Conservation (phyloP, 2,797 vertebrate species). For the Calcarius lapponicus region DNA sequence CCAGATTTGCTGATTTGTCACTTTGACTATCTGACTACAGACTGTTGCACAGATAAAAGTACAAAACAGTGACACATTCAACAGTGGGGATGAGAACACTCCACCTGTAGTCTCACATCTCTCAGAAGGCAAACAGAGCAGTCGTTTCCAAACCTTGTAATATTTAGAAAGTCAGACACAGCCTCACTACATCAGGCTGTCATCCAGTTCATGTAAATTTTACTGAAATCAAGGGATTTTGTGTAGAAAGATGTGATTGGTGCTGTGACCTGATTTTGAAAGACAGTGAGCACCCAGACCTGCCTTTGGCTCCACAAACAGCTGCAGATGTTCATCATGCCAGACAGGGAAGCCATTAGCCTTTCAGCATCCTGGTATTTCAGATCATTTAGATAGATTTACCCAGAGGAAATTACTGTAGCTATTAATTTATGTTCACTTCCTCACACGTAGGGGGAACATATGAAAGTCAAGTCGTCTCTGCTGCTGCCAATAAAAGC, state of each 20-base stretch:
- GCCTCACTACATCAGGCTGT: background rate
- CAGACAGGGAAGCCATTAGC: background rate
- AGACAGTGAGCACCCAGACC: background rate
- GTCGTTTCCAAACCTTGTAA: background rate
- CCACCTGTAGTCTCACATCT: background rate
- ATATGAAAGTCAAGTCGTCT: conserved; percentile 35
- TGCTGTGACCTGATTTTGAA: background rate
- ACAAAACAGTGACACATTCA: background rate
- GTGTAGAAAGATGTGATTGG: background rate
- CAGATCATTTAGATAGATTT: background rate
- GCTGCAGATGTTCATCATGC: conserved; percentile 10
- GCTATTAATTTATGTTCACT: conserved; percentile 48
- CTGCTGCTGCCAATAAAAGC: conserved; percentile 24
- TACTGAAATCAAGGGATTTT: background rate
- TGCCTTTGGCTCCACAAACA: conserved; percentile 14
- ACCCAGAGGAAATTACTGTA: conserved; percentile 42
- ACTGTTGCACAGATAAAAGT: background rate
- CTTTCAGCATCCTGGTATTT: conserved; percentile 23
- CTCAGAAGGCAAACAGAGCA: background rate
- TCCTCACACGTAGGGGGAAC: background rate
- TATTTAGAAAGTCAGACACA: background rate
- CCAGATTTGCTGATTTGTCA: background rate
- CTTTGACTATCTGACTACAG: background rate
- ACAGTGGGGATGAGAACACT: background rate
- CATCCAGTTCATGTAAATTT: background rate